These are phyloP conservation scores for Tetropium fuscum DNA, from an alignment of 2,888 invertebrate species.

Conservation along the genomic window DNA sequence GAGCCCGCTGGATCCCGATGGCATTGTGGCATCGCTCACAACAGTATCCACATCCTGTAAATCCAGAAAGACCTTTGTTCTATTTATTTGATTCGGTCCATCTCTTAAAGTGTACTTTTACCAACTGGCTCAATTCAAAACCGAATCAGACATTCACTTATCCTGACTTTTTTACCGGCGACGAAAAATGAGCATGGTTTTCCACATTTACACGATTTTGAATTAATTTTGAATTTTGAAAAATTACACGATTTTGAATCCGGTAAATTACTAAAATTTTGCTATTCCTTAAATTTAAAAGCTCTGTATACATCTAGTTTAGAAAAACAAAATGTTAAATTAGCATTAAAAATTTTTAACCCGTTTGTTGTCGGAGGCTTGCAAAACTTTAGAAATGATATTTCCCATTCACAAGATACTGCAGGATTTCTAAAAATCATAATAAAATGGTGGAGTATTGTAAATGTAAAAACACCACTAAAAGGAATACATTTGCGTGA, in stretches of 20 bases:
- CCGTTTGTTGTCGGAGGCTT: slow-evolving; percentile 23
- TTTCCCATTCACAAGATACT: slow-evolving; percentile 9
- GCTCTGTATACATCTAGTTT: slow-evolving; percentile 24
- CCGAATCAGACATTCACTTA: slow-evolving; percentile 21
- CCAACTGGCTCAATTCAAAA: slow-evolving; percentile 30
- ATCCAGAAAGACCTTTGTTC: background rate
- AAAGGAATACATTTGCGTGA: slow-evolving; percentile 8
- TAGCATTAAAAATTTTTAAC: slow-evolving; percentile 7
- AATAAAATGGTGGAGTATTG: slow-evolving; percentile 23
- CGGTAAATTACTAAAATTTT: slow-evolving; percentile 28
- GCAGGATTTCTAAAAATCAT: slow-evolving; percentile 23
- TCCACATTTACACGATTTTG: too few relatives aligned
- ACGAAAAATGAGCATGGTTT: slow-evolving; percentile 21
- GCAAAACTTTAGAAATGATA: slow-evolving; percentile 7
- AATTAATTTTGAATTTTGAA: too few relatives aligned
- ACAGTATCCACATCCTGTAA: background rate
- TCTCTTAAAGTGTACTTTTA: slow-evolving; percentile 28
- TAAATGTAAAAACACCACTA: slow-evolving; percentile 16
- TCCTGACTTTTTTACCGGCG: slow-evolving; percentile 20
- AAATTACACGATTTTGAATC: slow-evolving; percentile 23
- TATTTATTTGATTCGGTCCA: slow-evolving; percentile 28
- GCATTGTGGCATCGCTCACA: too few relatives aligned
- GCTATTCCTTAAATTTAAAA: slow-evolving; percentile 24
- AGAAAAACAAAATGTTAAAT: slow-evolving; percentile 21
- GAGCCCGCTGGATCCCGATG: too few relatives aligned